Evolutionary conservation across 2,113 vertebrate genomes (phyloP).

Genomic region (Brachyhypopomus gauderio): DNA sequence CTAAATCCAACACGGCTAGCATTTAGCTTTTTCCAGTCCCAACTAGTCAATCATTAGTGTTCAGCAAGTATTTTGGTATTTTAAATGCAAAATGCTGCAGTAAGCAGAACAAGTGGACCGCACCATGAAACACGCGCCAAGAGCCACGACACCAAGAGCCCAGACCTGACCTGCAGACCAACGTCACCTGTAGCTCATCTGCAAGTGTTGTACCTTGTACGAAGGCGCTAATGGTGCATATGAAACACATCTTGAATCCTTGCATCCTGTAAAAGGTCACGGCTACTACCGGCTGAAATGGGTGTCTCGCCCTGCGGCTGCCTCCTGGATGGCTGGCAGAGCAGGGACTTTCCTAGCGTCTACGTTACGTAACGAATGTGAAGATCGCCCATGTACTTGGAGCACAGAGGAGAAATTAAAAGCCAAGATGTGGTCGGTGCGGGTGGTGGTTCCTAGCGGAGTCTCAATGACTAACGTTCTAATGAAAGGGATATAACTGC

Average conservation of each 20-base stretch:
- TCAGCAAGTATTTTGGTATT: not conserved
- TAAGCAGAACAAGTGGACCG: not conserved
- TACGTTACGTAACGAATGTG: not conserved
- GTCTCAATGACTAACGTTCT: too few relatives aligned
- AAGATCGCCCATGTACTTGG: not conserved
- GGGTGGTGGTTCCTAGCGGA: too few relatives aligned
- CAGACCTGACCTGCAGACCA: not conserved
- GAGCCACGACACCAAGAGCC: not conserved
- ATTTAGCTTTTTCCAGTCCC: too few relatives aligned
- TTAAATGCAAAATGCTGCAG: not conserved
- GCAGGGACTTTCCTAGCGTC: not conserved
- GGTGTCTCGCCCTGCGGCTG: not conserved
- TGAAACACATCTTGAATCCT: not conserved
- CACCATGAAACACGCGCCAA: not conserved
- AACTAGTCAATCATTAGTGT: too few relatives aligned
- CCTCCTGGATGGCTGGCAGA: not conserved
- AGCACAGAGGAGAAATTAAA: too few relatives aligned
- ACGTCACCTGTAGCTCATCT: constrained; percentile 10
- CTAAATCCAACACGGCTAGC: too few relatives aligned
- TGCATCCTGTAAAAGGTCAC: not conserved
- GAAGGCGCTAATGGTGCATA: not conserved
- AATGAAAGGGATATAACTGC: too few relatives aligned
- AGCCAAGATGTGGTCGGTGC: too few relatives aligned
- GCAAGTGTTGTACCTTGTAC: not conserved
- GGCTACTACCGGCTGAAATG: not conserved